phyloP scores from a whole-genome alignment of 2,888 invertebrate species.

The Tenthredo amoena region DNA sequence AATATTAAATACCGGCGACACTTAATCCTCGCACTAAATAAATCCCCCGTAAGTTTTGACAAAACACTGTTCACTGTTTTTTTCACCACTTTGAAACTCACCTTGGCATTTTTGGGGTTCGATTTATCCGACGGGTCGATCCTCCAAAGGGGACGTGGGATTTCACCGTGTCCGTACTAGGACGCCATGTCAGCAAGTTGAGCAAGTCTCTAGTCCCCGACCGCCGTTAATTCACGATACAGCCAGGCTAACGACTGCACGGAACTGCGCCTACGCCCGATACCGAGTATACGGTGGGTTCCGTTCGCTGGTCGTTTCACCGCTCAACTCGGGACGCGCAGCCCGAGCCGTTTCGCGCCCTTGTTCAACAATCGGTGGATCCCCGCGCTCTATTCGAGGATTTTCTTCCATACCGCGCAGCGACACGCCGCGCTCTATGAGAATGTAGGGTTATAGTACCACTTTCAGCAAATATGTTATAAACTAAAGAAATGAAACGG shows the following conservation, averaged over 20 bases:
- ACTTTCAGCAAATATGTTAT: too few species aligned
- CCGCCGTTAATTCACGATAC: slow-evolving; percentile 67
- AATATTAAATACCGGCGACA: slow-evolving; percentile 5
- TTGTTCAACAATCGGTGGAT: slow-evolving; percentile 66
- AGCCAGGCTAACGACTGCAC: slow-evolving; percentile 72
- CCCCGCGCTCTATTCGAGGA: slow-evolving; percentile 24
- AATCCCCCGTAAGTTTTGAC: too few species aligned
- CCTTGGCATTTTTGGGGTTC: slow-evolving; percentile 72
- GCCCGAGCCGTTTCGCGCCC: slow-evolving; percentile 69
- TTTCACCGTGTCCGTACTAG: slow-evolving; percentile 69
- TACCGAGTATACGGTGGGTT: slow-evolving; percentile 62
- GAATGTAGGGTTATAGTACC: too few species aligned
- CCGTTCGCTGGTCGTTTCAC: slow-evolving; percentile 70
- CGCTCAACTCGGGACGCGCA: slow-evolving; percentile 63
- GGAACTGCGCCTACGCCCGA: slow-evolving; percentile 75
- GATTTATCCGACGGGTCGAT: slow-evolving; percentile 64
- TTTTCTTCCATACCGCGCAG: neutral
- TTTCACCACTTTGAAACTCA: slow-evolving; percentile 62
- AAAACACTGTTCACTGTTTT: neutral
- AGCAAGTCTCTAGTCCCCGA: slow-evolving; percentile 54
- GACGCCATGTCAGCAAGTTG: slow-evolving; percentile 77
- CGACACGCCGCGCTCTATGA: too few species aligned
- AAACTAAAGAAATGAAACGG: too few species aligned
- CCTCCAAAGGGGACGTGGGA: slow-evolving; percentile 67
- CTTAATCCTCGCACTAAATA: slow-evolving; percentile 10